phyloP scores from a whole-genome alignment of 2,888 invertebrate genomes.

The Nineta flava region DNA sequence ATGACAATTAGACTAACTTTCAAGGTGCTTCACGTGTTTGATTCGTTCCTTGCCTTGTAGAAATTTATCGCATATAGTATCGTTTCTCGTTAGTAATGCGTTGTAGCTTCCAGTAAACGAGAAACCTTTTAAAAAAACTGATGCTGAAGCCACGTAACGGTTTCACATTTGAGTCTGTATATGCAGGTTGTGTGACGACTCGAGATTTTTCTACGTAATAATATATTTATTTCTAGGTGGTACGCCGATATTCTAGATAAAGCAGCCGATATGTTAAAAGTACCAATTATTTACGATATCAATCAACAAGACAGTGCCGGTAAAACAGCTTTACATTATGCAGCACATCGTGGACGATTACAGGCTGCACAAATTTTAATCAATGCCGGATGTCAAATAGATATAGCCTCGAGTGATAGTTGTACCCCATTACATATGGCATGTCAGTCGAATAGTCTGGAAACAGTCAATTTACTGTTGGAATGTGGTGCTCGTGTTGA shows the following conservation, averaged over 20 bases:
- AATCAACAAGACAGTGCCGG: constrained; percentile 46
- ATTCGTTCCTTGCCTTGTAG: no score
- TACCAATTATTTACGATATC: constrained; percentile 32
- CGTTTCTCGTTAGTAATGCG: no score
- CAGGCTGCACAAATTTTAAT: constrained; percentile 43
- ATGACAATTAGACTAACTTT: no score
- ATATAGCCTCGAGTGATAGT: constrained; percentile 26
- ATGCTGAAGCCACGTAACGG: no score
- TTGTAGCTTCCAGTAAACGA: no score
- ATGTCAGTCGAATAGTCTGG: constrained; percentile 19
- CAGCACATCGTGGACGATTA: constrained; percentile 46
- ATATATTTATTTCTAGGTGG: constrained; percentile 39
- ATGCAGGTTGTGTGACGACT: no score
- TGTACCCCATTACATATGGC: constrained; percentile 29
- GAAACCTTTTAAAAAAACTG: no score
- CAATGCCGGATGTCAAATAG: constrained; percentile 31
- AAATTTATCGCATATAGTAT: no score
- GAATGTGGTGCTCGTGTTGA: constrained; percentile 41
- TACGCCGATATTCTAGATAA: constrained; percentile 58
- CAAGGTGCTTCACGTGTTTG: no score
- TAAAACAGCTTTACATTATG: constrained; percentile 57
- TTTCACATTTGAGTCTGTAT: no score
- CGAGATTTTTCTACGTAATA: background rate
- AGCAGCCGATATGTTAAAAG: constrained; percentile 30
- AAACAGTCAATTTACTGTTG: constrained; percentile 26